Evolutionary conservation across 2,888 invertebrate genomes (phyloP).

Genomic region (Callyntrura sp.): DNA sequence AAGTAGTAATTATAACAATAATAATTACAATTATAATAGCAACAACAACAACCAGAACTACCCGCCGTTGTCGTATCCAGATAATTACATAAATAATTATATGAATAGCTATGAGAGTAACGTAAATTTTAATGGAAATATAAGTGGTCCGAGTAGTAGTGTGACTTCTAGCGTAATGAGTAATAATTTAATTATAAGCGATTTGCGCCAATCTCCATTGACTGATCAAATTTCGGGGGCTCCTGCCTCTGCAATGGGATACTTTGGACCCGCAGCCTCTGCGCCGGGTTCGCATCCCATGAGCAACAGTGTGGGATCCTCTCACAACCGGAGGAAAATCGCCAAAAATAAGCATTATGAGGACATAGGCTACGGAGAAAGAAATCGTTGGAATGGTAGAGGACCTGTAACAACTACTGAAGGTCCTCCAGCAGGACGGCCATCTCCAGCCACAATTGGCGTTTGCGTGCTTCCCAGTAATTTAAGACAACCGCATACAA

Average conservation of each 20-base stretch:
- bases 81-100: constrained; percentile 48
- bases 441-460: constrained; percentile 61
- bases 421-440: constrained; percentile 51
- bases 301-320: too few species aligned
- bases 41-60: constrained; percentile 21
- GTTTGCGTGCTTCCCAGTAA: constrained; percentile 78
- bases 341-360: constrained; percentile 67
- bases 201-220: constrained; percentile 66
- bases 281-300: constrained; percentile 18
- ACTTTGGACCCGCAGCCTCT: constrained; percentile 53
- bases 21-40: constrained; percentile 43
- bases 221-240: constrained; percentile 65
- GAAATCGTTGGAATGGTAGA: constrained; percentile 21
- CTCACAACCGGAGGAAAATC: constrained; percentile 74
- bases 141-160: neutral
- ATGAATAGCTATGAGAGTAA: constrained; percentile 27
- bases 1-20: constrained; percentile 30
- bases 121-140: constrained; percentile 17
- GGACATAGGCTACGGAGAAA: constrained; percentile 51
- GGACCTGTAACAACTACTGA: constrained; percentile 65
- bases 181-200: constrained; percentile 64
- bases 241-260: constrained; percentile 52
- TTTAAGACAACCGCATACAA: constrained; percentile 60
- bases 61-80: constrained; percentile 42
- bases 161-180: constrained; percentile 20